Evolutionary conservation across 2,113 vertebrate genomes (phyloP).

Genomic region (Pithys albifrons): DNA sequence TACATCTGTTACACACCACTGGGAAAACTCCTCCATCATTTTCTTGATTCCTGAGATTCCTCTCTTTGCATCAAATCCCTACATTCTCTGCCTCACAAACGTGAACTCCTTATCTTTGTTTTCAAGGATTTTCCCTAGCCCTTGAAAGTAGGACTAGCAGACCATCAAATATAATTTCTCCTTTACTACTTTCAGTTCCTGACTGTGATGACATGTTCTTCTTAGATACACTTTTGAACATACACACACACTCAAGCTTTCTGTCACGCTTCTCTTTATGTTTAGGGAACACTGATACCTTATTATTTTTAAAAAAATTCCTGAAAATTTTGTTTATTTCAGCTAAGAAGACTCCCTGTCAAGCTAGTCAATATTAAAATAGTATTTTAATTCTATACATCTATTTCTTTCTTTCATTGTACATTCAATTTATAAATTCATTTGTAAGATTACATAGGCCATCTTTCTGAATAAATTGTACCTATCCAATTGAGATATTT

Average conservation of each 20-base stretch:
- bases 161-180: neutral
- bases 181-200: neutral
- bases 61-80: neutral
- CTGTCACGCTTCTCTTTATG: neutral
- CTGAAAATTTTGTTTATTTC: neutral
- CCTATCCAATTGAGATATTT: neutral
- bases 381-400: neutral
- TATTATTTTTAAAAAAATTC: neutral
- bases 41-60: neutral
- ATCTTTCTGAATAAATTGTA: neutral
- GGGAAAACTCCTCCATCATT: rapidly evolving
- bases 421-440: neutral
- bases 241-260: neutral
- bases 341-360: neutral
- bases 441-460: neutral
- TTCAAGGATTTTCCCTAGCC: neutral
- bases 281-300: neutral
- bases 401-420: neutral
- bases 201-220: neutral
- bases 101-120: neutral
- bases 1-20: neutral
- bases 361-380: neutral
- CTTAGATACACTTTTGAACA: neutral
- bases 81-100: neutral
- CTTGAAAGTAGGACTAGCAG: neutral